Conservation (phyloP, 2,797 vertebrate species). For the Microchirus variegatus region DNA sequence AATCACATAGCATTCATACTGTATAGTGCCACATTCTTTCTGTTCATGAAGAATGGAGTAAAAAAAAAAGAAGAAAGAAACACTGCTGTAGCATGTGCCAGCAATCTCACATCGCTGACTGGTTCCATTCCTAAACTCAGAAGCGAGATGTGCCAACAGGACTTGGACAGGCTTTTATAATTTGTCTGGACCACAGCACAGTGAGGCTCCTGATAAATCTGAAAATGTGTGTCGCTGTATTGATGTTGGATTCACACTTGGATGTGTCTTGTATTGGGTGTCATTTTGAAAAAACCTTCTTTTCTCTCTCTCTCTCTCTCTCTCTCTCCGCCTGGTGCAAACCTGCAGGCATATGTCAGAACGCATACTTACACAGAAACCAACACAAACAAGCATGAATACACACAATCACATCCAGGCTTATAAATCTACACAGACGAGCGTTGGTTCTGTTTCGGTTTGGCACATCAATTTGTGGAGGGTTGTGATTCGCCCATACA, state of each 20-base stretch:
- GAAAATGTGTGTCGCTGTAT: slow-evolving; percentile 45
- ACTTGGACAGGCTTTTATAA: slow-evolving; percentile 32
- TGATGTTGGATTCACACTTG: slow-evolving; percentile 57
- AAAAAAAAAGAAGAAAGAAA: slow-evolving; percentile 13
- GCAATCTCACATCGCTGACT: slow-evolving; percentile 23
- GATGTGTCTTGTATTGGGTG: slow-evolving; percentile 59
- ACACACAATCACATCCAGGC: slow-evolving; percentile 11
- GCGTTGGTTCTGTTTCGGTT: slow-evolving; percentile 31
- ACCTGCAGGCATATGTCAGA: slow-evolving; percentile 50
- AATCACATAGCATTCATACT: no score
- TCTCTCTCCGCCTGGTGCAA: no score
- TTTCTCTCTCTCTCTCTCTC: slow-evolving; percentile 36
- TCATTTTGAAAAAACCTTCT: slow-evolving; percentile 60
- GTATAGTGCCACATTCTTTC: background rate
- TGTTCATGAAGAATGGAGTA: slow-evolving; percentile 18
- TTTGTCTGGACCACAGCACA: slow-evolving; percentile 54
- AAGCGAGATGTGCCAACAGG: slow-evolving; percentile 43
- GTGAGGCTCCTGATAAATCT: slow-evolving; percentile 11
- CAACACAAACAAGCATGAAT: slow-evolving; percentile 9
- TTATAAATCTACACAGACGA: slow-evolving; percentile 12
- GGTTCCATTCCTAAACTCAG: slow-evolving; percentile 32
- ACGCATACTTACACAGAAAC: slow-evolving; percentile 42
- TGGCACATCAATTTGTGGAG: slow-evolving; percentile 27
- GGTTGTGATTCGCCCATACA: slow-evolving; percentile 29
- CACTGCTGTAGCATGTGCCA: slow-evolving; percentile 33